Percentiles rank a stretch among this genome's conserved stretches.
These are phyloP conservation scores for Melinopterus prodromus DNA, from an alignment of 2,888 invertebrate species.

Conservation along the genomic window DNA sequence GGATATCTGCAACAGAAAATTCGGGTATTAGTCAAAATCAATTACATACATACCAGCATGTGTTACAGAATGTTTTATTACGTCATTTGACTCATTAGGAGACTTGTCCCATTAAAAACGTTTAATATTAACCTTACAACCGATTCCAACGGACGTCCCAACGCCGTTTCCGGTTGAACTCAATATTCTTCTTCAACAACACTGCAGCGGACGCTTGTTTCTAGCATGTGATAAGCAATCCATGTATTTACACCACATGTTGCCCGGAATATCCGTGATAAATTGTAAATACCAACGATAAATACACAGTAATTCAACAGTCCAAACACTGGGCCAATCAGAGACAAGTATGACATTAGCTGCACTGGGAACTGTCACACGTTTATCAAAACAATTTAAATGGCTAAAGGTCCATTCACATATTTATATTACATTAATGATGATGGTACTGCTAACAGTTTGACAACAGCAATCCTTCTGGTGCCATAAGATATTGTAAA, in stretches of 20 bases:
- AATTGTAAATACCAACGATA: not conserved
- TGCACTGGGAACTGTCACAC: not conserved
- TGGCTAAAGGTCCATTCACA: not conserved
- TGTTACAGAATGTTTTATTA: not conserved
- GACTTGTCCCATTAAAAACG: not conserved
- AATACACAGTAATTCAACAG: not conserved
- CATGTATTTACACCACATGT: not conserved
- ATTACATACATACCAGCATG: not conserved
- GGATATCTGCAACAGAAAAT: not conserved
- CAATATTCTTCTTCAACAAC: not conserved
- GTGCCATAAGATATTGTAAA: too few relatives aligned
- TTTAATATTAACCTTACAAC: not conserved
- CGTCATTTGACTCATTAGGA: constrained; percentile 4
- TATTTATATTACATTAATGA: too few relatives aligned
- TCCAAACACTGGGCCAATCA: not conserved
- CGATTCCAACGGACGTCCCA: not conserved
- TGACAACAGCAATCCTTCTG: too few relatives aligned
- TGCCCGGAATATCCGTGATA: not conserved
- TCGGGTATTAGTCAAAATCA: not conserved
- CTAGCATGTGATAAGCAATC: not conserved
- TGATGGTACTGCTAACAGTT: too few relatives aligned
- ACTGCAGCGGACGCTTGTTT: not conserved
- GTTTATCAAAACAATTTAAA: not conserved
- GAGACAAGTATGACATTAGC: not conserved
- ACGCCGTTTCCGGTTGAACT: not conserved